Evolutionary conservation across 2,888 invertebrate genomes (phyloP).

Genomic region (Pollenia labialis): DNA sequence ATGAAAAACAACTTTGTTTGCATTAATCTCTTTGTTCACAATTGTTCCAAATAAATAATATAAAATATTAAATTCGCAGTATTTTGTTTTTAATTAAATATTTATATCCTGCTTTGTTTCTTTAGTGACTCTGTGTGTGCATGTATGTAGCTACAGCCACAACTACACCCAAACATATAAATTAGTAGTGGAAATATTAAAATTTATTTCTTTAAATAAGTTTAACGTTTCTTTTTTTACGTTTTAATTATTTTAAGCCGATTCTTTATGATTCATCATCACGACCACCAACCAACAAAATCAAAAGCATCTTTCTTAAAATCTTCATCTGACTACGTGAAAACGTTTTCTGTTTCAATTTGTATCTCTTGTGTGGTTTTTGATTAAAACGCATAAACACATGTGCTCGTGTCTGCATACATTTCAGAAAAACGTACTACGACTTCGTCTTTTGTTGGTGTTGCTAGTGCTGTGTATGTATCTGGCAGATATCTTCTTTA

Average conservation of each 20-base stretch:
- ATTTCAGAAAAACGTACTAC: slow-evolving; percentile 29
- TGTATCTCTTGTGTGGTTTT: neutral
- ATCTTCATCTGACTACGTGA: slow-evolving; percentile 5
- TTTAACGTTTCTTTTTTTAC: neutral
- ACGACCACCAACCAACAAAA: slow-evolving; percentile 21
- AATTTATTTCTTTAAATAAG: slow-evolving; percentile 33
- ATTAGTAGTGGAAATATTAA: slow-evolving; percentile 3
- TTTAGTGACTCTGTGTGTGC: no score
- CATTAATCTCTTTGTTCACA: no score
- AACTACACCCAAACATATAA: neutral
- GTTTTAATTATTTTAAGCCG: slow-evolving; percentile 14
- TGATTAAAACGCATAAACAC: slow-evolving; percentile 2
- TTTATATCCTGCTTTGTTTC: slow-evolving; percentile 36
- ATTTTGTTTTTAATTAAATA: slow-evolving; percentile 1
- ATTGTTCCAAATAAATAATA: slow-evolving; percentile 7
- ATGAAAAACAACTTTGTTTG: no score
- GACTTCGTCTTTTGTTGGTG: neutral
- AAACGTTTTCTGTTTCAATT: neutral
- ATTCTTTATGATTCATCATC: slow-evolving; percentile 45
- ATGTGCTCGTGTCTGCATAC: neutral
- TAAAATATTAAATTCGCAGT: slow-evolving; percentile 7
- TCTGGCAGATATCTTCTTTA: slow-evolving; percentile 41
- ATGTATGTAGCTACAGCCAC: no score
- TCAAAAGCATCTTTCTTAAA: slow-evolving; percentile 23
- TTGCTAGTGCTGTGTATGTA: neutral